phyloP scores from a whole-genome alignment of 2,113 vertebrate species.

The Calyptomena viridis region DNA sequence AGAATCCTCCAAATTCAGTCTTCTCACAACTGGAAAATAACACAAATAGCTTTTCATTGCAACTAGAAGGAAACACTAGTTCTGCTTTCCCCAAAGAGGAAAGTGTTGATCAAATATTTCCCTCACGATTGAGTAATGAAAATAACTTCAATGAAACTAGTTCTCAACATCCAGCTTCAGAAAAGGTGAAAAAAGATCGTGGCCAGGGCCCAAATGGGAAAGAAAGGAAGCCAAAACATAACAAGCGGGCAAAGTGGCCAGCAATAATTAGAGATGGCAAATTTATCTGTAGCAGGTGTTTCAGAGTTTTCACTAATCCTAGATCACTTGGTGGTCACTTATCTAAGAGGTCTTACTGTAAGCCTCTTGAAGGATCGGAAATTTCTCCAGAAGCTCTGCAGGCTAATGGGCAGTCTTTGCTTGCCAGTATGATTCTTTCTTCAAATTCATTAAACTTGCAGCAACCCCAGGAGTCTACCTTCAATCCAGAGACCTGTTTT shows the following conservation, averaged over 20 bases:
- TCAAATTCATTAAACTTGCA: conserved; percentile 76
- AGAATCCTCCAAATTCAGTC: conserved; percentile 69
- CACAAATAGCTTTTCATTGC: conserved; percentile 67
- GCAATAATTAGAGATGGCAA: conserved; percentile 93
- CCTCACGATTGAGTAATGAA: conserved; percentile 56
- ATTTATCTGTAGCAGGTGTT: conserved; percentile 92
- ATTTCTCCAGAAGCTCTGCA: conserved; percentile 80
- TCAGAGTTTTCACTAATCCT: conserved; percentile 87
- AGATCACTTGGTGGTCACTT: conserved; percentile 95
- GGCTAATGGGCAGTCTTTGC: conserved; percentile 79
- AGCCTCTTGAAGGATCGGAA: conserved; percentile 86
- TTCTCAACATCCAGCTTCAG: conserved; percentile 44
- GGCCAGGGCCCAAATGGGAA: conserved; percentile 65
- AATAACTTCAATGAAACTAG: conserved; percentile 62
- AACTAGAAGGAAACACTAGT: conserved; percentile 69
- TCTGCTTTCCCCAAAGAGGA: conserved; percentile 76
- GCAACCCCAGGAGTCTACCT: conserved; percentile 72
- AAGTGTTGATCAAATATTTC: conserved; percentile 66
- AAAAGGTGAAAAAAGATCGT: conserved; percentile 66
- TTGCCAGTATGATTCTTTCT: conserved; percentile 88
- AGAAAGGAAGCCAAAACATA: conserved; percentile 81
- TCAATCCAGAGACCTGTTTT: conserved; percentile 71
- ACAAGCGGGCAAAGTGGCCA: conserved; percentile 90
- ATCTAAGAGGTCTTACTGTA: conserved; percentile 89
- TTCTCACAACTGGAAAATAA: conserved; percentile 80